Evolutionary conservation across 1,140 invertebrate species (phyloP).

Genomic region (Zaprionus nigranus): DNA sequence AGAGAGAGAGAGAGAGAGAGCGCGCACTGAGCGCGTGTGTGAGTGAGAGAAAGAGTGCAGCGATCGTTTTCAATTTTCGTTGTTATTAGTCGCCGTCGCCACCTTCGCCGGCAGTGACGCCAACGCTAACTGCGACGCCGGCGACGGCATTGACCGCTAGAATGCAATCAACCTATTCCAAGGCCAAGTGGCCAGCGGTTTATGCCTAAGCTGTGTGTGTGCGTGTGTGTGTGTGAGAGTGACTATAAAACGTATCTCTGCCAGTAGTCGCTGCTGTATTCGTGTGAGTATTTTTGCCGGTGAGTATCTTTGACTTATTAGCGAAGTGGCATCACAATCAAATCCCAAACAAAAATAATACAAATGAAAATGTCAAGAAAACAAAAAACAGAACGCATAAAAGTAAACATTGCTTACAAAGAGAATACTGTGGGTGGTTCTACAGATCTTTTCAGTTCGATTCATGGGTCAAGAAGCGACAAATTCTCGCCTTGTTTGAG

Average conservation of each 20-base stretch:
- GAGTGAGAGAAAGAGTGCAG: conserved; percentile 35
- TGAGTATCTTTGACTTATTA: conserved; percentile 43
- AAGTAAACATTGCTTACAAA: conserved; percentile 1
- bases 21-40: neutral
- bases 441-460: conserved; percentile 1
- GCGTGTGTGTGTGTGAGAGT: conserved; percentile 36
- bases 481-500: conserved; percentile 14
- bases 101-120: conserved; percentile 45
- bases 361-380: conserved; percentile 44
- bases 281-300: conserved; percentile 18
- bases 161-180: conserved; percentile 84
- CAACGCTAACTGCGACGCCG: conserved; percentile 37
- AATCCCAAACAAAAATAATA: conserved; percentile 30
- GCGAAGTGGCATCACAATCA: conserved; percentile 34
- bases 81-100: conserved; percentile 52
- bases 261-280: conserved; percentile 25
- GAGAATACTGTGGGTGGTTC: conserved; percentile 20
- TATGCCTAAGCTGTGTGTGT: conserved; percentile 57
- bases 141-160: conserved; percentile 79
- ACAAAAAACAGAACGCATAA: conserved; percentile 1
- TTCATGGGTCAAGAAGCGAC: conserved; percentile 24
- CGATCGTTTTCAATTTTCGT: conserved; percentile 78
- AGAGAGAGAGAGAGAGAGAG: conserved; percentile 13
- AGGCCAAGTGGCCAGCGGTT: conserved; percentile 82
- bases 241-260: conserved; percentile 41